Base-by-base conservation (phyloP, 1,140 invertebrate genomes). In the Neodiprion pinetum region DNA sequence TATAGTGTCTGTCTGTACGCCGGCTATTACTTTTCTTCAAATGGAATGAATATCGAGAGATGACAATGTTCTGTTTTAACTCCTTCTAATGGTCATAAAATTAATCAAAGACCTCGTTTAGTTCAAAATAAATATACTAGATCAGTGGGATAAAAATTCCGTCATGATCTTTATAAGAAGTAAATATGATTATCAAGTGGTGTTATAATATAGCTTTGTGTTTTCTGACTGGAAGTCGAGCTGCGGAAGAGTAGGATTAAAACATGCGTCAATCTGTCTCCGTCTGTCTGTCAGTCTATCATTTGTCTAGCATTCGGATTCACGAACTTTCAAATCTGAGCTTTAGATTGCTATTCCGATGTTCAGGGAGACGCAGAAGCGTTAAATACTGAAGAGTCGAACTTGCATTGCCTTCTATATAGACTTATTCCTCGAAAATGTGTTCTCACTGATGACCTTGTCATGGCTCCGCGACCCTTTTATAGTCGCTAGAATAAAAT, bases 11-110 rank as follows among this genome's bases (percentile, higher is more conserved):
- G 67, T 21, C 50, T 66, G 67, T 21, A 53, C 50, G 50, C 1
- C 50, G 50, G 69, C 67, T 69, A 48, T 71, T 71, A 50, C 53
- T 78, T 80, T 80, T 82, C 75, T 81, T 84, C 75, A 76, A 80
- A 85, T 84, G 84, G 83, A 85, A 85, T 84, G 84, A 85, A 84
- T 81, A 68, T 83, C 75, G 75, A 79, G 74, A 76, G 72, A 77
- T 72, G 73, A 80, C 79, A 61, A 61, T 61, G 53, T 61, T 61
- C n/a, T 61, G 53, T 61, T 61, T 61, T 9, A 12, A 12, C n/a
- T 61, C 53, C n/a, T 61, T 17, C n/a, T 14, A 61, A 61, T 61
- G 9, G n/a, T 61, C 53, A 14, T 61, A 61, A 61, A 4, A 61
- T 17, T 14, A 61, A 14, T 4, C 11, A 8, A 61, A 17, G n/a